Conservation (phyloP, 2,797 vertebrate species). For the Oreonectes daqikongensis region DNA sequence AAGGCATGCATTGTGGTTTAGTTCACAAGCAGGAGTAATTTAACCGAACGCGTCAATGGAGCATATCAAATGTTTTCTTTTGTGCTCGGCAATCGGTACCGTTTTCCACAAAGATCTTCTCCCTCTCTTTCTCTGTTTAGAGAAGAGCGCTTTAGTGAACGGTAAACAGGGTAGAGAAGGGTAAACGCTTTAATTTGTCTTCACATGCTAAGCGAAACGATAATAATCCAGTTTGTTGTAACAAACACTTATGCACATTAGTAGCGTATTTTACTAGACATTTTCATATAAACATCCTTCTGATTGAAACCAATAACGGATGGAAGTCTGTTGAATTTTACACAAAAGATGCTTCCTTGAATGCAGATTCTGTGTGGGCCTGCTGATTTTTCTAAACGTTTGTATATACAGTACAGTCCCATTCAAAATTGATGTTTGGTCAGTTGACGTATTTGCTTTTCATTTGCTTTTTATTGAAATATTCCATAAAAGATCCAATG, state of each 20-base stretch:
- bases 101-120: slow-evolving; percentile 20
- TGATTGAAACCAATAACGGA: not conserved
- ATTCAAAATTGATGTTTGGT: too few relatives aligned
- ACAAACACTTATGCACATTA: not conserved
- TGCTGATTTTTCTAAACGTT: too few relatives aligned
- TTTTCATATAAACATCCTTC: not conserved
- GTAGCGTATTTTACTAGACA: not conserved
- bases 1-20: slow-evolving; percentile 33
- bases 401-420: too few relatives aligned
- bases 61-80: slow-evolving; percentile 46
- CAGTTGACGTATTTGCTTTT: too few relatives aligned
- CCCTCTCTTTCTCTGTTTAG: slow-evolving; percentile 6
- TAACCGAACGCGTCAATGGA: slow-evolving; percentile 24
- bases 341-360: not conserved
- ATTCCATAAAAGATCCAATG: too few relatives aligned
- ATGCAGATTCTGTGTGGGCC: too few relatives aligned
- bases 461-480: too few relatives aligned
- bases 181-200: not conserved
- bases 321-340: not conserved
- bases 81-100: slow-evolving; percentile 45
- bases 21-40: slow-evolving; percentile 34
- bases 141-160: slow-evolving; percentile 13
- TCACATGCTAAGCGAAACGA: not conserved
- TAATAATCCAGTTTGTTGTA: not conserved
- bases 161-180: slow-evolving; percentile 2